Evolutionary conservation across 2,888 invertebrate species (phyloP), one percentile per base, ranked within the genome.

Genomic region (Cinara cedri): DNA sequence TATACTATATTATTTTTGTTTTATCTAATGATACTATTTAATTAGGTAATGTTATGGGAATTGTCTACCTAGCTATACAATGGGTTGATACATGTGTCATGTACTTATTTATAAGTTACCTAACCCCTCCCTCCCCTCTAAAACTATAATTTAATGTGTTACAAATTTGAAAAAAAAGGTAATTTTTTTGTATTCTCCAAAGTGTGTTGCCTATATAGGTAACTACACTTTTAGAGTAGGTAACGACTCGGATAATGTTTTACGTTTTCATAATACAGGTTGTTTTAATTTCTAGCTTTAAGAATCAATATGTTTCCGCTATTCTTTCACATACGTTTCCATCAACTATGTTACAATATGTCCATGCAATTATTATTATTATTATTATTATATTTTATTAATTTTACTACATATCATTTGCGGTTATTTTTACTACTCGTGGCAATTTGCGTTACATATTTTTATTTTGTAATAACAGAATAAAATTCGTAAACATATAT

Each of bases 351-450:
- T 57, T 3, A 57, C 46, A 57, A 72, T 60, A 57, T 24, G n/a
- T 24, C 24, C 24, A 57, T 26, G 24, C 46, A 72, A 46, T 57
- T 34, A 34, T n/a, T n/a, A n/a, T n/a, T n/a, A n/a, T n/a, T n/a
- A n/a, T n/a, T n/a, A n/a, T n/a, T n/a, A n/a, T 34, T 34, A 34
- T 34, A 34, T 34, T 34, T 34, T 34, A n/a, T n/a, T 71, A 46
- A 60, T 60, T 46, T 34, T 46, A 34, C 49, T 34, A 72, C 72
- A 72, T 72, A 72, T 72, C 72, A 72, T 72, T 57, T 60, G n/a
- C n/a, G 26, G 60, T 72, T 24, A 72, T 9, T 26, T 72, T 46
- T 49, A 72, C 19, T 60, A 72, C 19, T 60, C 49, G n/a, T 19
- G 3, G 16, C 44, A 46, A n/a, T 6, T 34, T 6, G 34, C 9